Percentiles rank a stretch among this genome's conserved stretches.
Conservation (phyloP, 1,140 invertebrate genomes). For the Plutomurus gul region DNA sequence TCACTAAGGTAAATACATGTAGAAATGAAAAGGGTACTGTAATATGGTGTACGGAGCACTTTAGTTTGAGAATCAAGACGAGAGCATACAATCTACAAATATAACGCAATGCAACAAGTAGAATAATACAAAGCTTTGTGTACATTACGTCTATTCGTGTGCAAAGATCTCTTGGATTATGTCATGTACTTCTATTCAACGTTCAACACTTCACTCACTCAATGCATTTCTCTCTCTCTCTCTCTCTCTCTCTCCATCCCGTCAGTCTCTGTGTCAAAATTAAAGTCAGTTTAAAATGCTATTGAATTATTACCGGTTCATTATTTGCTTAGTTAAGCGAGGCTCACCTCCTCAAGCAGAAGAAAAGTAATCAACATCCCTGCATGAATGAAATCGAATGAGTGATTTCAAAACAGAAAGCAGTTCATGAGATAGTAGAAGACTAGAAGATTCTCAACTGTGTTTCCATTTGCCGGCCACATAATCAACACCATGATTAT, state of each 20-base stretch:
- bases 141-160: neutral
- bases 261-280: neutral
- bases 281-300: neutral
- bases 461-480: neutral
- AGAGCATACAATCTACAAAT: no score
- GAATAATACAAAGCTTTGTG: neutral
- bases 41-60: no score
- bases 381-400: neutral
- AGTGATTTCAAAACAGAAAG: constrained; percentile 23
- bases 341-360: neutral
- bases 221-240: neutral
- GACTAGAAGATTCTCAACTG: no score
- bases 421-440: constrained; percentile 13
- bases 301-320: constrained; percentile 16
- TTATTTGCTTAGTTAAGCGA: neutral
- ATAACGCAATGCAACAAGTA: neutral
- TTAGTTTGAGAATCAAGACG: no score
- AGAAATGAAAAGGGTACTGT: no score
- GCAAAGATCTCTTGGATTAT: neutral
- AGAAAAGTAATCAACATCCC: constrained; percentile 17
- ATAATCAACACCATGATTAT: neutral
- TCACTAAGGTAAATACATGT: no score
- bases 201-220: neutral
- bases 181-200: neutral
- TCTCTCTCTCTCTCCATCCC: neutral